Percentiles rank a stretch among this genome's conserved stretches.
Conservation (phyloP, 2,797 vertebrate species). For the Typhlichthys eigenmanni region DNA sequence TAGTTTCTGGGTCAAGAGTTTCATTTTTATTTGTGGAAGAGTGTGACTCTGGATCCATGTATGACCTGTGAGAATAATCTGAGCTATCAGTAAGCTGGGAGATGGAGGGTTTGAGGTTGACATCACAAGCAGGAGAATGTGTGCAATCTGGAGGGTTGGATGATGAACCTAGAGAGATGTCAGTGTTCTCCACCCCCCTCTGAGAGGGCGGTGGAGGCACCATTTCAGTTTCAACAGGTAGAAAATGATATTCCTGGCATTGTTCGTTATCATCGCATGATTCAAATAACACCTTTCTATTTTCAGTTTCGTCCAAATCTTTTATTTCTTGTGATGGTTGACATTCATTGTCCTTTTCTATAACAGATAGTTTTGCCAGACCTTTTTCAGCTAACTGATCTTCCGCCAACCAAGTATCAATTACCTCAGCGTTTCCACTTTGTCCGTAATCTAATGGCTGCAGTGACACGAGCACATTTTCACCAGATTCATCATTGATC, state of each 20-base stretch:
- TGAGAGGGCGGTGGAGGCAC: conserved; percentile 1
- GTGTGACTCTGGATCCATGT: conserved; percentile 4
- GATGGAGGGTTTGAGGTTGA: background rate
- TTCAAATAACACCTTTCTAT: conserved; percentile 3
- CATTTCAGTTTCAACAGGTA: background rate
- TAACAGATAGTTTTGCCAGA: conserved; percentile 9
- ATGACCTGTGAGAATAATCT: background rate
- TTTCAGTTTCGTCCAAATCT: conserved; percentile 10
- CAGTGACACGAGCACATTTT: conserved; percentile 14
- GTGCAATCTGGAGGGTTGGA: conserved; percentile 12
- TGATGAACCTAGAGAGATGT: conserved; percentile 6
- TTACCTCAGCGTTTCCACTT: conserved; percentile 9
- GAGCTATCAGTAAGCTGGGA: conserved; percentile 16
- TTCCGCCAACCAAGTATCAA: background rate
- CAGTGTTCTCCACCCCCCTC: background rate
- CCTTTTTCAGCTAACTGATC: conserved; percentile 19
- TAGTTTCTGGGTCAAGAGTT: conserved; percentile 8
- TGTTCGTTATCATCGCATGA: conserved; percentile 7
- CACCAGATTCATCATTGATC: background rate
- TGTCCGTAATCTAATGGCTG: conserved; percentile 10
- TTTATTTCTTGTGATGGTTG: conserved; percentile 20
- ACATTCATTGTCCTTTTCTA: conserved; percentile 15
- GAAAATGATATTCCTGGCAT: conserved; percentile 8
- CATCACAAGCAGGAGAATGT: conserved; percentile 18
- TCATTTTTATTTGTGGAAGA: conserved; percentile 7